phyloP scores from a whole-genome alignment of 2,113 vertebrate genomes.

The Nerophis lumbriciformis region DNA sequence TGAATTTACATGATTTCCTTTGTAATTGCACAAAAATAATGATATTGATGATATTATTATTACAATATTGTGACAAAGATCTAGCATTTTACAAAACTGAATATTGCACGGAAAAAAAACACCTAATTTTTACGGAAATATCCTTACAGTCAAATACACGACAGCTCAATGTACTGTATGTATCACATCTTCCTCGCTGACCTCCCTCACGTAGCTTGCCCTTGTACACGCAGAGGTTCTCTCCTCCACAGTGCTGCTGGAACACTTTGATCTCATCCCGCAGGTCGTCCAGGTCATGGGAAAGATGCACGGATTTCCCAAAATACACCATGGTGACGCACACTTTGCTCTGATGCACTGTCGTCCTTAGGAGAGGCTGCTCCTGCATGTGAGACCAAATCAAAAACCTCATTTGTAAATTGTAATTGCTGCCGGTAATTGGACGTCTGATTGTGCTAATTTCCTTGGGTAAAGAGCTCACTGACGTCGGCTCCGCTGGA shows the following conservation, averaged over 20 bases:
- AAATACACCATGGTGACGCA: slow-evolving; percentile 82
- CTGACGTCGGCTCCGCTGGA: slow-evolving; percentile 60
- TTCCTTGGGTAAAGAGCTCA: slow-evolving; percentile 50
- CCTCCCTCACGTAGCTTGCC: slow-evolving; percentile 84
- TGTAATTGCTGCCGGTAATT: too few species aligned
- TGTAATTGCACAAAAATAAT: too few species aligned
- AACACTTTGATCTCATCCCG: slow-evolving; percentile 86
- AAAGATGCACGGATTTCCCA: slow-evolving; percentile 80
- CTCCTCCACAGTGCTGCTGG: slow-evolving; percentile 93
- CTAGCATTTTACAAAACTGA: too few species aligned
- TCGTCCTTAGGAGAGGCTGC: slow-evolving; percentile 67
- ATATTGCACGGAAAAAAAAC: too few species aligned
- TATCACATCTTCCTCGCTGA: slow-evolving; percentile 46
- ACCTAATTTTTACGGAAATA: too few species aligned
- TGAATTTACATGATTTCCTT: too few species aligned
- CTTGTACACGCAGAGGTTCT: slow-evolving; percentile 90
- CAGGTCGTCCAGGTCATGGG: slow-evolving; percentile 61
- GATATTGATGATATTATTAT: too few species aligned
- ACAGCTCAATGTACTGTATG: too few species aligned
- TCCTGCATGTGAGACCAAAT: slow-evolving; percentile 61
- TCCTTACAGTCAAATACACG: too few species aligned
- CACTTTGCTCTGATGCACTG: slow-evolving; percentile 71
- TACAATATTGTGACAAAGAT: too few species aligned
- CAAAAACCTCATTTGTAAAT: neutral
- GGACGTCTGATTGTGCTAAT: too few species aligned